These are phyloP conservation scores for Pollachius pollachius DNA, from an alignment of 2,113 vertebrate species.

Conservation along the genomic window DNA sequence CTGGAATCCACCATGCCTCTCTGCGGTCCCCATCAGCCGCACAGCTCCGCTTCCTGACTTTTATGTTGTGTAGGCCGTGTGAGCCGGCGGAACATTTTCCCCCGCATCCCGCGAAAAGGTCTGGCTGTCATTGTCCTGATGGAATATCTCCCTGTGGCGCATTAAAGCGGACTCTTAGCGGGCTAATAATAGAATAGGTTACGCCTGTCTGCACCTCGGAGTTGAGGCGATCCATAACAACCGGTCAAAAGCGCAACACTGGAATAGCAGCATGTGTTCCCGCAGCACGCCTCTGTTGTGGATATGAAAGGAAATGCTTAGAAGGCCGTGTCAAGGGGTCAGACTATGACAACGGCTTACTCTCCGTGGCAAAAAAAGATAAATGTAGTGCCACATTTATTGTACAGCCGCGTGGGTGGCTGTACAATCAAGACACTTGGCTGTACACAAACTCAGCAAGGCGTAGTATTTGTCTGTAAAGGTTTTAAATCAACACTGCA, in stretches of 20 bases:
- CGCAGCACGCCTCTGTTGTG: conserved; percentile 30
- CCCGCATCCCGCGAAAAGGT: conserved; percentile 67
- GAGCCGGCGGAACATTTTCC: conserved; percentile 59
- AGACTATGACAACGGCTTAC: conserved; percentile 26
- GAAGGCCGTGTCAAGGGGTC: conserved; percentile 30
- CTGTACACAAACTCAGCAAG: no score
- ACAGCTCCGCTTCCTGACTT: conserved; percentile 47
- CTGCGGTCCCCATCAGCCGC: conserved; percentile 6
- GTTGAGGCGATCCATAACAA: conserved; percentile 61
- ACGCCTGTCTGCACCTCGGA: conserved; percentile 73
- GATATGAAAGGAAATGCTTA: conserved; percentile 17
- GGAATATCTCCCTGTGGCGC: conserved; percentile 74
- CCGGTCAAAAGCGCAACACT: conserved; percentile 41
- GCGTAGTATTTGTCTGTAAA: no score
- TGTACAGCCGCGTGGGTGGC: not conserved
- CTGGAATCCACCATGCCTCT: not conserved
- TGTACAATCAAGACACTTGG: no score
- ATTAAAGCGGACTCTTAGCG: conserved; percentile 71
- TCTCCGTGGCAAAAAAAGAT: conserved; percentile 6
- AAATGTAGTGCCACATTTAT: conserved; percentile 4
- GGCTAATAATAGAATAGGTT: conserved; percentile 79
- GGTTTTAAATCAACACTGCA: no score
- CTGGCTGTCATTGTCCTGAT: conserved; percentile 73
- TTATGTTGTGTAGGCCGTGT: conserved; percentile 59
- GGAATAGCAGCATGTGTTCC: conserved; percentile 31